These are phyloP conservation scores for Anseranas semipalmata DNA, from an alignment of 2,113 vertebrate species.

Conservation along the genomic window DNA sequence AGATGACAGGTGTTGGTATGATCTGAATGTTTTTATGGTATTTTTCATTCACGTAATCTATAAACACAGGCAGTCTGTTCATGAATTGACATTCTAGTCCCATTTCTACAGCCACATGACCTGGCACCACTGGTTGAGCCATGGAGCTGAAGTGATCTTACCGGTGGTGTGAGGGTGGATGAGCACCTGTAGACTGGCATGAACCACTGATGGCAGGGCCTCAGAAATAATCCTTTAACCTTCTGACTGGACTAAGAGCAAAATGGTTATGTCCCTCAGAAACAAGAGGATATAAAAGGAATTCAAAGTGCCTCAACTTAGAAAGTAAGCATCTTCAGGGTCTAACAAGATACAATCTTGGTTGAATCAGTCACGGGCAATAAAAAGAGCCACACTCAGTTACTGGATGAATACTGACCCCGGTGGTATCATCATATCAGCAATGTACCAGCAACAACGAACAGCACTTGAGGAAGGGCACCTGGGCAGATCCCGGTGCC, in stretches of 20 bases:
- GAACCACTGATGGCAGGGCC: neutral
- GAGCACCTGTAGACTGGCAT: fast-evolving
- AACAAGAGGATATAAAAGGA: neutral
- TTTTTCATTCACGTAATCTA: neutral
- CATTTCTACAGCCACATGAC: neutral
- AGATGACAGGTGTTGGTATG: fast-evolving
- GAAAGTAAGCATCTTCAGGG: neutral
- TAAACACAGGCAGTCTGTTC: neutral
- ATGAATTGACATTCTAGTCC: neutral
- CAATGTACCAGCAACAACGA: neutral
- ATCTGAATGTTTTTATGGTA: neutral
- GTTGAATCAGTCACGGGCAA: neutral
- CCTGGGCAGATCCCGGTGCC: neutral
- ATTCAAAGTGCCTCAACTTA: neutral
- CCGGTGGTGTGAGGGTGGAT: neutral
- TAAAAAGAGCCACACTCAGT: neutral
- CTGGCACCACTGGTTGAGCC: neutral
- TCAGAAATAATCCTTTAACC: neutral
- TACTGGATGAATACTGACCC: neutral
- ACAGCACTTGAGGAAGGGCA: neutral
- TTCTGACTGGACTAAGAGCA: neutral
- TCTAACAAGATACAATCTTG: neutral
- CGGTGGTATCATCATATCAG: neutral
- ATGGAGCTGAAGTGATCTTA: fast-evolving
- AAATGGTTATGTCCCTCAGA: neutral